Conservation (phyloP, 2,888 invertebrate species). For the Cheilosia urbana region DNA sequence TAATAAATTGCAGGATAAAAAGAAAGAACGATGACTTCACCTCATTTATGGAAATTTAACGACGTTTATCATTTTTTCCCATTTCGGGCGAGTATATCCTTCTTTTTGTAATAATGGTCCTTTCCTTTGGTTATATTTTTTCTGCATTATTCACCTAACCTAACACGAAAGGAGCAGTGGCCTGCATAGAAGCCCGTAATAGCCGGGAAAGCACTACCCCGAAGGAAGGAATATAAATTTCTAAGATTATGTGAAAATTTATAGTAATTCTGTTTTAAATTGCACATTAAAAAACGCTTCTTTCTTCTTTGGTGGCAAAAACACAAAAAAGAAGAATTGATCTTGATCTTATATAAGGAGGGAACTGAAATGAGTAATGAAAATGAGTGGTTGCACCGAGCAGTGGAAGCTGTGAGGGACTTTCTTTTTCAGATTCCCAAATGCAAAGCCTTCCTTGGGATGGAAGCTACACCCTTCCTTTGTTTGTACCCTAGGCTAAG, state of each 20-base stretch:
- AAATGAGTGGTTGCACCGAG: background rate
- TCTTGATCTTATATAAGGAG: background rate
- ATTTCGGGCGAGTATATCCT: constrained; percentile 38
- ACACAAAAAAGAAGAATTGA: background rate
- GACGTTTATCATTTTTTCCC: constrained; percentile 71
- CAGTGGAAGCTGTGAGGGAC: rapidly evolving
- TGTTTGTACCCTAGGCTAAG: too few species aligned
- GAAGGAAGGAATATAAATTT: constrained; percentile 46
- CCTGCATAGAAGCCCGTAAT: constrained; percentile 14
- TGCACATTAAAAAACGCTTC: constrained; percentile 59
- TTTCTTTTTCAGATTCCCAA: background rate
- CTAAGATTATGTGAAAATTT: constrained; percentile 62
- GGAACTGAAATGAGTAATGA: background rate
- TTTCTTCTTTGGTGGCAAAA: constrained; percentile 1
- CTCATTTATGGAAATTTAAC: constrained; percentile 74
- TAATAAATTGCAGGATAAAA: constrained; percentile 69
- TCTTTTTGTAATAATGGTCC: constrained; percentile 19
- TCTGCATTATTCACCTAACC: constrained; percentile 22
- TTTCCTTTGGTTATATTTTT: constrained; percentile 26
- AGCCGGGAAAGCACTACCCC: background rate
- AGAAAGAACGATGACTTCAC: constrained; percentile 62
- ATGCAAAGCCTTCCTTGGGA: too few species aligned
- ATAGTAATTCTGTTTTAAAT: constrained; percentile 57
- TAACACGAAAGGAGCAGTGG: constrained; percentile 12
- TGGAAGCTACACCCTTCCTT: too few species aligned